A percentile compares a stretch with the other conserved stretches of the same genome.
phyloP scores from a whole-genome alignment of 1,140 invertebrate genomes.

The Papilio machaon region DNA sequence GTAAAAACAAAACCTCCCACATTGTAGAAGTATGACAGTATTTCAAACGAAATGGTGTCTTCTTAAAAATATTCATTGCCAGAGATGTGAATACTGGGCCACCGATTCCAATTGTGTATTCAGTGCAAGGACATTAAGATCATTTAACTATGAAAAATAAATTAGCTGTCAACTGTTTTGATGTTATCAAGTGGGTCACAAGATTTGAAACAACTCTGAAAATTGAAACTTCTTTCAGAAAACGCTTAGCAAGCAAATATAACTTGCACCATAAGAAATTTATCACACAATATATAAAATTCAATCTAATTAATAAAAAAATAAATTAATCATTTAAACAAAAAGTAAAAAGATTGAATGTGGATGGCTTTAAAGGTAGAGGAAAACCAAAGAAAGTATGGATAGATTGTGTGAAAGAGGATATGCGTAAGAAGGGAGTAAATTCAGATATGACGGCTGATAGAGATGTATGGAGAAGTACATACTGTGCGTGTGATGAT shows the following conservation, averaged over 20 bases:
- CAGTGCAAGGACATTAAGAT: neutral
- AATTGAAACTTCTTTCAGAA: neutral
- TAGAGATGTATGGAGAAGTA: too few species aligned
- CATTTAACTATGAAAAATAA: constrained; percentile 16
- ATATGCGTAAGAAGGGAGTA: too few species aligned
- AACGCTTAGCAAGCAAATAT: neutral
- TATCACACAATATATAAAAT: too few species aligned
- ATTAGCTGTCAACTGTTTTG: neutral
- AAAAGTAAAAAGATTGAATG: too few species aligned
- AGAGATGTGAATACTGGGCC: neutral
- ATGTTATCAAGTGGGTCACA: neutral
- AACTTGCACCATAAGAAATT: too few species aligned
- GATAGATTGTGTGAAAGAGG: too few species aligned
- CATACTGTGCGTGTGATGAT: too few species aligned
- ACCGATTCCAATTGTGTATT: constrained; percentile 7
- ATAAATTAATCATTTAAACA: too few species aligned
- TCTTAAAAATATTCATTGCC: constrained; percentile 7
- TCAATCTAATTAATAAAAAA: too few species aligned
- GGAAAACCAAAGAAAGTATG: too few species aligned
- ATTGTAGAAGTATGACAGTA: neutral
- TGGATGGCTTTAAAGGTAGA: too few species aligned
- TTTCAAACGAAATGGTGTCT: neutral
- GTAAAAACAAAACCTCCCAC: constrained; percentile 2
- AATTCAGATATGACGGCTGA: too few species aligned
- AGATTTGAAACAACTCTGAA: neutral